These are phyloP conservation scores for Synergus japonicus DNA, from an alignment of 2,888 invertebrate genomes.

Conservation along the genomic window DNA sequence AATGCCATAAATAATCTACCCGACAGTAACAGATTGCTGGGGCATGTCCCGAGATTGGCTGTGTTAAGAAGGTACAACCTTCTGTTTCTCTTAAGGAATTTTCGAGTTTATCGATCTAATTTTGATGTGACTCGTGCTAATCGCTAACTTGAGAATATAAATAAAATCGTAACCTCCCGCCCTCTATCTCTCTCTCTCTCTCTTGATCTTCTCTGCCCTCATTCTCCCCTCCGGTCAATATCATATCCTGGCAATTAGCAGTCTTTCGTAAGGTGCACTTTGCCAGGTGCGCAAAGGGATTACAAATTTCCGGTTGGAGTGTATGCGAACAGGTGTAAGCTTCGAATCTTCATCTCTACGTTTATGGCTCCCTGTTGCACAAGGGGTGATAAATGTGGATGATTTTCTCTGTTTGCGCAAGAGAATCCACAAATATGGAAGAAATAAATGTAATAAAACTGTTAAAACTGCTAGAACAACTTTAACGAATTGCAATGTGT, in stretches of 20 bases:
- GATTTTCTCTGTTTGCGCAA: neutral
- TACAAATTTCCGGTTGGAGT: slow-evolving; percentile 18
- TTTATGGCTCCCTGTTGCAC: slow-evolving; percentile 9
- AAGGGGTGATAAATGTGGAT: neutral
- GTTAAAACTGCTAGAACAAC: neutral
- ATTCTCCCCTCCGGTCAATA: slow-evolving; percentile 1
- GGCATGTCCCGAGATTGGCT: slow-evolving; percentile 9
- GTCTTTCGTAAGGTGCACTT: slow-evolving; percentile 16
- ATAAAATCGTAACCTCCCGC: neutral
- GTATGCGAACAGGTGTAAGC: slow-evolving; percentile 28
- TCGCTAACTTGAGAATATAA: neutral
- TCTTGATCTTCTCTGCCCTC: neutral
- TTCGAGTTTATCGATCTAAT: neutral
- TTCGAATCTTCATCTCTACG: neutral
- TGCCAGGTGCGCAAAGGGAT: slow-evolving; percentile 26
- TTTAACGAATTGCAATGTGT: neutral
- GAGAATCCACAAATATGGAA: neutral
- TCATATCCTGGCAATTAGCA: slow-evolving; percentile 31
- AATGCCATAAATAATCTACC: slow-evolving; percentile 42
- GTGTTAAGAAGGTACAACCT: neutral
- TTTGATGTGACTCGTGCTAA: slow-evolving; percentile 1
- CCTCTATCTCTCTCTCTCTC: neutral
- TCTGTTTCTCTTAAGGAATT: neutral
- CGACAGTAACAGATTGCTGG: slow-evolving; percentile 55
- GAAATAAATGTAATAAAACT: neutral